phyloP scores from a whole-genome alignment of 2,888 invertebrate genomes.

The Ophonus ardosiacus region DNA sequence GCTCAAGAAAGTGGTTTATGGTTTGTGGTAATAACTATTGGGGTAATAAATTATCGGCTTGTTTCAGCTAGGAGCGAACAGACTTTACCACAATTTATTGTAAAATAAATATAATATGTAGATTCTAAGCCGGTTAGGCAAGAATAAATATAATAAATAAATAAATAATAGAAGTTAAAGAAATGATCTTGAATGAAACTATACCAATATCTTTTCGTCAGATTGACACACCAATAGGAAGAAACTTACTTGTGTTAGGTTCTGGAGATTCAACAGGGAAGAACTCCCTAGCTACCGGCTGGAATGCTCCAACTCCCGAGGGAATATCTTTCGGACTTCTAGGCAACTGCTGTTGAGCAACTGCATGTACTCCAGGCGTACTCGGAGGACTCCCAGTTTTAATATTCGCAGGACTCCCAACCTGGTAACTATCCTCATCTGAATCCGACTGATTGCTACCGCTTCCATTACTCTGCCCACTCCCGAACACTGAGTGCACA shows the following conservation, averaged over 20 bases:
- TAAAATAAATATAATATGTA: too few species aligned
- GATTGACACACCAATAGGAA: too few species aligned
- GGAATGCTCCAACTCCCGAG: conserved; percentile 75
- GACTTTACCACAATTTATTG: too few species aligned
- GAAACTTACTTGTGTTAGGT: conserved; percentile 90
- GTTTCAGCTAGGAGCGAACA: too few species aligned
- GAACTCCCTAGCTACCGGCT: conserved; percentile 83
- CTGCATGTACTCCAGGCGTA: conserved; percentile 76
- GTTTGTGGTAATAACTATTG: too few species aligned
- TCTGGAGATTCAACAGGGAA: conserved; percentile 89
- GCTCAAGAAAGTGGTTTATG: too few species aligned
- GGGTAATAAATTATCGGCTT: too few species aligned
- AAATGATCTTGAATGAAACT: too few species aligned
- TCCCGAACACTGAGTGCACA: conserved; percentile 75
- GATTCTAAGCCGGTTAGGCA: too few species aligned
- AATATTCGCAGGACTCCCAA: conserved; percentile 68
- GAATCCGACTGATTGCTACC: conserved; percentile 90
- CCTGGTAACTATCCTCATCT: conserved; percentile 84
- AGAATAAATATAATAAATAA: too few species aligned
- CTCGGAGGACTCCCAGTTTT: conserved; percentile 77
- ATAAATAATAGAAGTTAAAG: too few species aligned
- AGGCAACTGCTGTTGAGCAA: conserved; percentile 78
- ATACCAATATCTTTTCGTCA: neutral
- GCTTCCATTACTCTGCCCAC: conserved; percentile 73
- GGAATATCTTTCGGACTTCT: conserved; percentile 78